Base-by-base conservation (phyloP, 1,140 invertebrate genomes). In the Formica exsecta region DNA sequence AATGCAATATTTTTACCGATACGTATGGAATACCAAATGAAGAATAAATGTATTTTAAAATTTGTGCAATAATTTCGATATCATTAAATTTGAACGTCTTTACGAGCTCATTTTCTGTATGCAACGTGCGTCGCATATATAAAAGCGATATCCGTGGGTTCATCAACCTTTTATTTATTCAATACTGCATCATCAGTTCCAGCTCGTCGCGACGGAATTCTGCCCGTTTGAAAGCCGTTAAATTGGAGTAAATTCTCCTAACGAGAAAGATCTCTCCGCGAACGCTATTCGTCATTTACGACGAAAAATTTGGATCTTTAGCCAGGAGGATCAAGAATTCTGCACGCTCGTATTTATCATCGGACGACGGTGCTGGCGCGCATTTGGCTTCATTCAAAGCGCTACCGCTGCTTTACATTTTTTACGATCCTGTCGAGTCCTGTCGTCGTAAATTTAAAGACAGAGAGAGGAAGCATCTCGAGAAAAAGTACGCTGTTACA, bases 401-500 rank as follows among this genome's bases (percentile, higher is more conserved):
- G 74, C 36, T 9, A 38, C 32, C 73, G 7, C 68, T 61, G 48
- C 38, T n/a, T 36, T 66, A 29, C 59, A 51, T 88, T 88, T 73
- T 89, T 89, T 89, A 86, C 75, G 62, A 86, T 41, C 62, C 61
- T 22, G 61, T 44, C 74, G 41, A 44, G 41, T 80, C 41, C 44
- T 11, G 19, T 1, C 11, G 73, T 29, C 57, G 86, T 77, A 86
- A 89, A 87, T 59, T 77, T 65, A 51, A 11, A 13, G 3, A 13
- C 3, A 48, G 13, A 13, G 3, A 48, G 16, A 51, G 48, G 9
- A 7, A 44, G 9, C 1, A 4, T 11, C 0, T 1, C 11, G 22
- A 29, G 76, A 75, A 86, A 86, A 81, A 89, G 51, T 36, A 11
- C n/a, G 66, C 13, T 44, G 64, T 89, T 86, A 76, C 75, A 86